Base-by-base conservation (phyloP, 1,140 invertebrate genomes). In the Drosophila mauritiana region DNA sequence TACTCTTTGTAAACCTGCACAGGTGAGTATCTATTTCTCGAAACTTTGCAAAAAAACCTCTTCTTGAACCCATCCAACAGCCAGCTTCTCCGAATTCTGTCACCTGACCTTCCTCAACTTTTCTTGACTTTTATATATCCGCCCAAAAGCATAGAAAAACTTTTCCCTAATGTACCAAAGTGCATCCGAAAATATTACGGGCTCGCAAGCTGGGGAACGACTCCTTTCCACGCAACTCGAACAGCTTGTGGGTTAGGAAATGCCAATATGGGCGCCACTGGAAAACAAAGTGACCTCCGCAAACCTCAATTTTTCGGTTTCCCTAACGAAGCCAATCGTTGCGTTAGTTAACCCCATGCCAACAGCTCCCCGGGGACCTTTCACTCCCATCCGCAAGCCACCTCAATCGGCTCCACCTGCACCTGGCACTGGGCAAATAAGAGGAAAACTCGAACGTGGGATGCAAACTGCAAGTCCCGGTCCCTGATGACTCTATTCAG, bases 241-340 rank as follows among this genome's bases (percentile, higher is more conserved):
- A 49, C 36, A 31, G 43, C 43, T 48, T 70, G 65, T 49, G 51
- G 51, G 43, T 25, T 27, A 34, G 37, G 67, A 8, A 39, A 65
- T 46, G 40, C 51, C 64, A 69, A 56, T 70, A 48, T 70, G 67
- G 67, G 64, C 51, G 34, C 13, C 36, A 65, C 40, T 55, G 20
- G 43, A 56, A 59, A 72, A 53, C 67, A 73, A 56, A 43, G 43
- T 45, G 74, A 59, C 53, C 79, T 54, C 52, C 48, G 57, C 36
- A 62, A 57, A 74, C 74, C 53, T 59, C 45, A 55, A 56, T 78
- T 67, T 82, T 78, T 63, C 54, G 77, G 70, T 74, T 74, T 45
- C 31, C 51, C 77, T 69, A 80, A 80, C 77, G 77, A 80, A 80
- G 67, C 79, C 73, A 82, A 73, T 78, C 39, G 72, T 36, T 77